Percentiles rank a stretch among this genome's conserved stretches.
Conservation (phyloP, 2,797 vertebrate species). For the Chrosomus eos region DNA sequence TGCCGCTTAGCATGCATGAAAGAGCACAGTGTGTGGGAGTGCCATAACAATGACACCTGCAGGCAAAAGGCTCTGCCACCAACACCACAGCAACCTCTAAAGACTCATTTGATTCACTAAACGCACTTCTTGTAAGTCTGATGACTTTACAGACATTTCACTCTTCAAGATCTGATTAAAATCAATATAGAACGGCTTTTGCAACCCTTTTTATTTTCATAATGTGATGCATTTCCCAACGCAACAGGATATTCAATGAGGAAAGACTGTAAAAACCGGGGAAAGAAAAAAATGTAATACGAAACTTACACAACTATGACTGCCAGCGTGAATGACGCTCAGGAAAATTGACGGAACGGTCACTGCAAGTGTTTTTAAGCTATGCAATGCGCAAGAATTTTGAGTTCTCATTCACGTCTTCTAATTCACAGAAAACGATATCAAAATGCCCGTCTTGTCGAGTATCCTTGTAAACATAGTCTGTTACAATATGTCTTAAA, state of each 20-base stretch:
- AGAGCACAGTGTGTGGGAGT: conserved; percentile 32
- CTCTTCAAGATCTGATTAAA: not conserved
- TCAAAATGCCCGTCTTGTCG: not conserved
- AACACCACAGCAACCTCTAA: conserved; percentile 19
- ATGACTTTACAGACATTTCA: not conserved
- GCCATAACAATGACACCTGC: conserved; percentile 56
- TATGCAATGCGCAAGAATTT: too few relatives aligned
- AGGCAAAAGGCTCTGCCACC: conserved; percentile 30
- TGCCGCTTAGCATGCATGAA: conserved; percentile 47
- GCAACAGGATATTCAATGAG: not conserved
- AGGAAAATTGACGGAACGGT: not conserved
- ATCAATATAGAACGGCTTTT: not conserved
- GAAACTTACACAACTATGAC: not conserved
- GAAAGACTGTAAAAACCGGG: not conserved
- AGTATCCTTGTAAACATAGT: too few relatives aligned
- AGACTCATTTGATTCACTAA: not conserved
- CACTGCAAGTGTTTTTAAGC: too few relatives aligned
- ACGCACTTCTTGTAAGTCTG: not conserved
- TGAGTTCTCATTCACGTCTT: not conserved
- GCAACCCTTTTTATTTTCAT: not conserved
- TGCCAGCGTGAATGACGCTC: too few relatives aligned
- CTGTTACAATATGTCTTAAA: too few relatives aligned
- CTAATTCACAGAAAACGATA: not conserved
- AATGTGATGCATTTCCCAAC: not conserved
- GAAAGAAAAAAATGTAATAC: not conserved